Conservation (phyloP, 2,113 vertebrate genomes). For the Sylvia atricapilla region DNA sequence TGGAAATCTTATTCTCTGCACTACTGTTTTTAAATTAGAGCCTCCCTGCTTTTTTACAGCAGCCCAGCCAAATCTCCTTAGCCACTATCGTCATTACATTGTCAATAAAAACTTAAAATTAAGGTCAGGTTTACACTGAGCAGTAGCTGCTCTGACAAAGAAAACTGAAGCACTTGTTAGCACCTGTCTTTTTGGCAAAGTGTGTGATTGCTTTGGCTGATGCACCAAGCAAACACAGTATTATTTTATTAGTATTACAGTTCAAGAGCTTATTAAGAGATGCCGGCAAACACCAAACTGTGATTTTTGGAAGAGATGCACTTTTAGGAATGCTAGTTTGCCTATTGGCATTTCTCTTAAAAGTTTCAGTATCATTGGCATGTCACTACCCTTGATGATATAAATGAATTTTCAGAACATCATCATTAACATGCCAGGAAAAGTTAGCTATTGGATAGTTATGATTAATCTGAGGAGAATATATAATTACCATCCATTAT, state of each 20-base stretch:
- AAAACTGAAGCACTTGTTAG: slow-evolving; percentile 18
- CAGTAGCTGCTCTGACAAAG: not conserved
- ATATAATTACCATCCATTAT: not conserved
- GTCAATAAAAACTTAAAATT: not conserved
- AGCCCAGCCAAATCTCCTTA: not conserved
- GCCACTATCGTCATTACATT: not conserved
- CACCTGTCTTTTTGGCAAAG: slow-evolving; percentile 3
- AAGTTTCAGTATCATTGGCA: not conserved
- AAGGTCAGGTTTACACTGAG: slow-evolving; percentile 10
- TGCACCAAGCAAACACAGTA: not conserved
- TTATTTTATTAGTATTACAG: not conserved
- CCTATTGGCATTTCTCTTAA: not conserved
- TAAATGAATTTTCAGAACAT: slow-evolving; percentile 33
- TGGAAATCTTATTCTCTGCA: not conserved
- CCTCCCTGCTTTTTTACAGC: not conserved
- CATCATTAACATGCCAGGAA: not conserved
- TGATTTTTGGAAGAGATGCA: not conserved
- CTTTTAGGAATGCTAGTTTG: not conserved
- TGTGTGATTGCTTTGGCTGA: slow-evolving; percentile 13
- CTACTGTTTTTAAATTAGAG: not conserved
- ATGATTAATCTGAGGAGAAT: slow-evolving; percentile 21
- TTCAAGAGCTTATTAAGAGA: not conserved
- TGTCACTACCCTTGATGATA: not conserved
- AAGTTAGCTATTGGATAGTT: slow-evolving; percentile 10
- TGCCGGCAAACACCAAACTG: not conserved